These are phyloP conservation scores for Forbesichthys agassizii DNA, from an alignment of 2,113 vertebrate species.

Conservation along the genomic window DNA sequence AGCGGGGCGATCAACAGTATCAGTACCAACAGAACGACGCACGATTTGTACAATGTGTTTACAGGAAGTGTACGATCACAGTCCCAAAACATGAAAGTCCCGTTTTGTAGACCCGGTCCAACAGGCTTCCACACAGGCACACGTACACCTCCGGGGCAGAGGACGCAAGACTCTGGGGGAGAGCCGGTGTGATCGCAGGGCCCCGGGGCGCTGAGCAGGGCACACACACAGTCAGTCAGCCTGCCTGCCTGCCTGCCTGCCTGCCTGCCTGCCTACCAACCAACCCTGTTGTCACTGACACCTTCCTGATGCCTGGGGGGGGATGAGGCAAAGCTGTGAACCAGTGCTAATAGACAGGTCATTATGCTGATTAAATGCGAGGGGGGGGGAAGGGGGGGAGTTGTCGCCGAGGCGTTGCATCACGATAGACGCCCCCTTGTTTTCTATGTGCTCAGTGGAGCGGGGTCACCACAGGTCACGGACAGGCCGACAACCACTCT, in stretches of 20 bases:
- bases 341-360: conserved; percentile 41
- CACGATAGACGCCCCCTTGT: not conserved
- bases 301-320: conserved; percentile 38
- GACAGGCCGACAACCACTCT: no score
- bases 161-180: conserved; percentile 27
- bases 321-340: conserved; percentile 20
- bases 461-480: no score
- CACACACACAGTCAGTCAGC: conserved; percentile 33
- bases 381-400: not conserved
- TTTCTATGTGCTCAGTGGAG: not conserved
- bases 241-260: no score
- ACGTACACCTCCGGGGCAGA: conserved; percentile 9
- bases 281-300: conserved; percentile 59
- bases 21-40: not conserved
- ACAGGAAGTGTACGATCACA: not conserved
- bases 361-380: conserved; percentile 34
- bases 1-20: not conserved
- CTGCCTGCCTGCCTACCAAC: conserved; percentile 49
- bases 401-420: conserved; percentile 24
- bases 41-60: not conserved
- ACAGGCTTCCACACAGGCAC: conserved; percentile 11
- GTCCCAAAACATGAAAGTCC: conserved; percentile 21
- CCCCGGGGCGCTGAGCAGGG: conserved; percentile 62
- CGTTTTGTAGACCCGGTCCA: conserved; percentile 32
- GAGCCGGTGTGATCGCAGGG: conserved; percentile 44